Percentiles rank a stretch among this genome's conserved stretches.
Conservation (phyloP, 2,797 vertebrate species). For the Syncerus caffer region DNA sequence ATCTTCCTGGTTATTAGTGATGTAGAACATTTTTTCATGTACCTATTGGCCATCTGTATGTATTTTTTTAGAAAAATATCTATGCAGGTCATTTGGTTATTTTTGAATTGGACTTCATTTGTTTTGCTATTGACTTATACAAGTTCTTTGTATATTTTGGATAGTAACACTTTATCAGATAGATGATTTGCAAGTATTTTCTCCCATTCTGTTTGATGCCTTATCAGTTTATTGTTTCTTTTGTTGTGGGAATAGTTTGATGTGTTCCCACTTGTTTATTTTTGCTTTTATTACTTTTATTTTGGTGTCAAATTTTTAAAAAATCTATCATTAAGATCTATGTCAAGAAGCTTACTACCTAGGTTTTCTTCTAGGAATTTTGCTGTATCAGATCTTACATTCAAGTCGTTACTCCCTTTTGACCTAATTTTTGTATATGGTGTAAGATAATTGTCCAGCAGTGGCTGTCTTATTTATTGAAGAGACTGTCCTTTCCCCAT, state of each 20-base stretch:
- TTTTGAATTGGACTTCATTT: not conserved
- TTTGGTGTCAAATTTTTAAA: not conserved
- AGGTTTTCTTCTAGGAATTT: not conserved
- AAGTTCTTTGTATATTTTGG: not conserved
- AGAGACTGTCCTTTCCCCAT: not conserved
- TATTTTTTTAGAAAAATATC: not conserved
- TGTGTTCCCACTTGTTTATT: not conserved
- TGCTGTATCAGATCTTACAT: not conserved
- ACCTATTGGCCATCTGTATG: not conserved
- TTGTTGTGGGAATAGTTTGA: not conserved
- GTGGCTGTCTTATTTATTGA: not conserved
- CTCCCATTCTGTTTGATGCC: not conserved
- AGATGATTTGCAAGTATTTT: not conserved
- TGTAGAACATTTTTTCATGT: not conserved
- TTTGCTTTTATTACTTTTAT: not conserved
- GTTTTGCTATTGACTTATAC: not conserved
- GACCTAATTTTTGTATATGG: not conserved
- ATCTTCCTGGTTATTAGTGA: not conserved
- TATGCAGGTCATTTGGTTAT: not conserved
- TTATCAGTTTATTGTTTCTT: not conserved
- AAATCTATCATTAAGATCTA: not conserved
- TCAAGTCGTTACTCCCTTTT: not conserved
- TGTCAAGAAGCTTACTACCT: not conserved
- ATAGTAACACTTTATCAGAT: not conserved
- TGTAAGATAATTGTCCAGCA: not conserved